A percentile compares a stretch with the other conserved stretches of the same genome.
Evolutionary conservation across 2,113 vertebrate genomes (phyloP).

Genomic region (Coreoperca whiteheadi): DNA sequence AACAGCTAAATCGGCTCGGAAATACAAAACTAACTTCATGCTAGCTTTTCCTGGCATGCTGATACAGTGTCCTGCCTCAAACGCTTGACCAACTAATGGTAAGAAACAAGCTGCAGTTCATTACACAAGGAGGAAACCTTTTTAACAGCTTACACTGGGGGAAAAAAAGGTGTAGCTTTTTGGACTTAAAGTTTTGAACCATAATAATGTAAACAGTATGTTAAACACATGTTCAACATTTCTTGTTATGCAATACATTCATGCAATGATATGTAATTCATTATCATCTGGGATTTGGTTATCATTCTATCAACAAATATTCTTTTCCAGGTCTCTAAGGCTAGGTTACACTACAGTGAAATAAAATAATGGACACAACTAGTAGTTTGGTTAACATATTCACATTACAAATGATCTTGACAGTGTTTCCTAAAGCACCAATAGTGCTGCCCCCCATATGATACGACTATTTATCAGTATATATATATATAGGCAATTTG

Average conservation of each 20-base stretch:
- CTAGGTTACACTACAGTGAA: not conserved
- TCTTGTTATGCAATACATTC: no score
- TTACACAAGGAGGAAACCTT: not conserved
- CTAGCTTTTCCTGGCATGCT: not conserved
- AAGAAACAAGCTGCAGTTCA: not conserved
- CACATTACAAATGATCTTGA: no score
- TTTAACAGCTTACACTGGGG: no score
- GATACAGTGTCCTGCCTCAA: rapidly evolving
- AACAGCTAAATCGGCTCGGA: not conserved
- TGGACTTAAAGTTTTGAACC: no score
- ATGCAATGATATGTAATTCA: no score
- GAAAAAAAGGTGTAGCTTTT: no score
- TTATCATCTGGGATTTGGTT: no score
- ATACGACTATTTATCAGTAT: not conserved
- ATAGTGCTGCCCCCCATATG: not conserved
- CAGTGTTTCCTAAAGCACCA: not conserved
- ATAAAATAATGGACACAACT: not conserved
- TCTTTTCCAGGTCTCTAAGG: not conserved
- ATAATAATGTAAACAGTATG: no score
- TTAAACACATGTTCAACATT: no score
- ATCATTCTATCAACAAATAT: not conserved
- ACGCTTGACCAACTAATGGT: not conserved
- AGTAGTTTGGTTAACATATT: not conserved
- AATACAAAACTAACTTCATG: not conserved
- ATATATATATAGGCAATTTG: not conserved